Evolutionary conservation across 1,140 invertebrate species (phyloP).

Genomic region (Caenorhabditis latens): DNA sequence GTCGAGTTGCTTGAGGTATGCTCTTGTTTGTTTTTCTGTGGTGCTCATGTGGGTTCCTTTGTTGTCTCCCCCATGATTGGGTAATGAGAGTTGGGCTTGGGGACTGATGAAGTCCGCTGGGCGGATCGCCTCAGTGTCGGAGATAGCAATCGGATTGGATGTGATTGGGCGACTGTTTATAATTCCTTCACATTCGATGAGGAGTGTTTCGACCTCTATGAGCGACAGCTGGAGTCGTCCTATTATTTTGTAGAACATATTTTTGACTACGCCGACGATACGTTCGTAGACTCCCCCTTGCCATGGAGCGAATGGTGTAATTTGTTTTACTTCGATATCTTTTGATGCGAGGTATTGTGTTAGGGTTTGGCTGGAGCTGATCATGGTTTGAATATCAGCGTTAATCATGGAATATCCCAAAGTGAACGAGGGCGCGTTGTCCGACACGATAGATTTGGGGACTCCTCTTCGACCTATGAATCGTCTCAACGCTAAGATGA

Average conservation of each 20-base stretch:
- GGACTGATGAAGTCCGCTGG: conserved; percentile 44
- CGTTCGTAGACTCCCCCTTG: conserved; percentile 52
- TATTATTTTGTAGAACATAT: conserved; percentile 34
- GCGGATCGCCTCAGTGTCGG: neutral
- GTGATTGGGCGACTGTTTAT: conserved; percentile 36
- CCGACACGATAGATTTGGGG: conserved; percentile 27
- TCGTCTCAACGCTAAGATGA: neutral
- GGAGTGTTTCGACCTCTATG: neutral
- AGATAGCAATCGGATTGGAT: neutral
- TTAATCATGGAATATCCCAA: conserved; percentile 35
- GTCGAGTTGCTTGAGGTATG: conserved; percentile 1
- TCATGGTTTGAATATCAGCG: neutral
- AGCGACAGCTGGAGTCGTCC: neutral
- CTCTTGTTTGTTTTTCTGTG: conserved; percentile 4
- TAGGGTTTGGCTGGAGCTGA: neutral
- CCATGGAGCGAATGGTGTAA: conserved; percentile 48
- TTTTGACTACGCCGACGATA: conserved; percentile 7
- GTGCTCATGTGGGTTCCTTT: neutral
- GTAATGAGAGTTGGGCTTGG: neutral
- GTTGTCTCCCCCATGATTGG: neutral
- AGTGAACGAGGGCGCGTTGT: conserved; percentile 37
- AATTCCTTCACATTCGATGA: conserved; percentile 47
- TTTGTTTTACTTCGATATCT: neutral
- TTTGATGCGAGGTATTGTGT: neutral
- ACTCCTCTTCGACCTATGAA: conserved; percentile 30